Percentiles rank a stretch among this genome's conserved stretches.
phyloP scores from a whole-genome alignment of 2,888 invertebrate species.

The Meganola albula region DNA sequence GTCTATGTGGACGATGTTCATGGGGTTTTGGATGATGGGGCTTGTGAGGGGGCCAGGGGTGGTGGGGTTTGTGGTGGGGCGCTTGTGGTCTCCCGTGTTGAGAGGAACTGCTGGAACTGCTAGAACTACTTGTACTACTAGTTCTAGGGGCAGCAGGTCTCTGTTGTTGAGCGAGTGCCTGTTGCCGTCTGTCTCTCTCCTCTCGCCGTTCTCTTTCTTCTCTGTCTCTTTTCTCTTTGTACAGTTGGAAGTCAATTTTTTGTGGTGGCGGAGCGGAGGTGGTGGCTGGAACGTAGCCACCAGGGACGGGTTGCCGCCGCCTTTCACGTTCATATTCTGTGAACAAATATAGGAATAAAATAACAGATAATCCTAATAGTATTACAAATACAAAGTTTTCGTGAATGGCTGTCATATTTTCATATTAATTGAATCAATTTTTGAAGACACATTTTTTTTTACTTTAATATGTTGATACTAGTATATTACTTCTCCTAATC shows the following conservation, averaged over 20 bases:
- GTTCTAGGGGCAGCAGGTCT: background rate
- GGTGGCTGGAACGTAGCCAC: constrained; percentile 66
- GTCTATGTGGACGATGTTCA: constrained; percentile 56
- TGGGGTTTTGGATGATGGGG: constrained; percentile 57
- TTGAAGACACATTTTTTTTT: no score
- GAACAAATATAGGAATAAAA: background rate
- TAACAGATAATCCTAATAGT: no score
- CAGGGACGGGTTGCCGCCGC: constrained; percentile 58
- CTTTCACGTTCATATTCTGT: constrained; percentile 69
- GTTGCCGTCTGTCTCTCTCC: constrained; percentile 48
- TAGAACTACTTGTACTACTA: background rate
- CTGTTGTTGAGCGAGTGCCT: constrained; percentile 32
- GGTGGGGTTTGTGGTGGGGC: constrained; percentile 52
- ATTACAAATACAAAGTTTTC: no score
- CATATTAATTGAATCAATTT: no score
- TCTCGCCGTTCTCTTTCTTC: constrained; percentile 73
- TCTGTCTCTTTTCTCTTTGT: constrained; percentile 81
- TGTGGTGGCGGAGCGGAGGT: constrained; percentile 57
- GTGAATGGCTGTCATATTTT: no score
- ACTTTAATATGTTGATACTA: no score
- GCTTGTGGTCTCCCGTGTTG: constrained; percentile 13
- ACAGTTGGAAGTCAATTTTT: constrained; percentile 78
- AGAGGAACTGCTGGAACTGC: background rate
- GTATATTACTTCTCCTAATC: no score
- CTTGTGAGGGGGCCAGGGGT: constrained; percentile 54